phyloP scores from a whole-genome alignment of 2,797 vertebrate species.

The Mus spretus region DNA sequence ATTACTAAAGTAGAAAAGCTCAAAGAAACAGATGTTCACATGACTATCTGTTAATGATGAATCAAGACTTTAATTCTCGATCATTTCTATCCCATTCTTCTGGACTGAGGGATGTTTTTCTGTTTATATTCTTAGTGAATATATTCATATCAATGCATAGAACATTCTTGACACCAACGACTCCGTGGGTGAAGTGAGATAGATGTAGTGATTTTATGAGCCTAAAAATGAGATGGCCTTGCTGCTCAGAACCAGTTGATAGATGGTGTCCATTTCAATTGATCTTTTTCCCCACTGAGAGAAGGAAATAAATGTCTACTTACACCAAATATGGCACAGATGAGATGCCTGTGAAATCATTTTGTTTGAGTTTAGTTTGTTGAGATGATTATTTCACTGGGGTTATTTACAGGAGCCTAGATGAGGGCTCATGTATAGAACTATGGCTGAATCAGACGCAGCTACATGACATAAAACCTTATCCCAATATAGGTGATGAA shows the following conservation, averaged over 20 bases:
- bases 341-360: background rate
- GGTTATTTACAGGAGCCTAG: background rate
- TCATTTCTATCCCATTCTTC: background rate
- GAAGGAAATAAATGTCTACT: background rate
- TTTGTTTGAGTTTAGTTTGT: background rate
- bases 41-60: background rate
- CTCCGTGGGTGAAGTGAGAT: background rate
- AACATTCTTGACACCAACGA: background rate
- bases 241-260: background rate
- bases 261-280: background rate
- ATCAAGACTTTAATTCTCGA: background rate
- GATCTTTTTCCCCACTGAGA: background rate
- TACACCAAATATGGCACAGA: background rate
- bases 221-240: rapidly evolving
- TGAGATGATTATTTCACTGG: background rate
- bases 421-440: background rate
- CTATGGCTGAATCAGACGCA: background rate
- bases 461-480: background rate
- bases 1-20: background rate
- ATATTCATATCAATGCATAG: background rate
- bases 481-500: background rate
- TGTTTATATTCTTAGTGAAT: background rate
- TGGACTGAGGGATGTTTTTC: background rate
- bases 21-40: background rate
- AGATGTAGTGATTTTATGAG: background rate